A percentile compares a stretch with the other conserved stretches of the same genome.
Evolutionary conservation across 1,140 invertebrate genomes (phyloP).

Genomic region (Stenopsyche tienmushanensis): DNA sequence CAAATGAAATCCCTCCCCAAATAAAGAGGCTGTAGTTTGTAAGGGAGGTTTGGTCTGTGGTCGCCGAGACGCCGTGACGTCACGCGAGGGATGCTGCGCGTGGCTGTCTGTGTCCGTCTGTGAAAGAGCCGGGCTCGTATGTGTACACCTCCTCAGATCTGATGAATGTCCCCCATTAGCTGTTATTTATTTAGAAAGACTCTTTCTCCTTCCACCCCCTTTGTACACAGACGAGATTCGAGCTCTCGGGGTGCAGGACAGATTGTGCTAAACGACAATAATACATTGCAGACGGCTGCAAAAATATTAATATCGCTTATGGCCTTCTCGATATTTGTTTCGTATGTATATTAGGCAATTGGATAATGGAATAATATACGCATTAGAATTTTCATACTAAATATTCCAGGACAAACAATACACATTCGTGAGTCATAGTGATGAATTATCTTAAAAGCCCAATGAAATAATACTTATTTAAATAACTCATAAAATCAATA

Average conservation of each 20-base stretch:
- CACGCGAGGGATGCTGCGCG: not conserved
- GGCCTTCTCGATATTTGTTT: no score
- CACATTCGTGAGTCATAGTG: no score
- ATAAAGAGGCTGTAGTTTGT: not conserved
- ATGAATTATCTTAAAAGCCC: no score
- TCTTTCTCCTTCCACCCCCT: conserved; percentile 28
- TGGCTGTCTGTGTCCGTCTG: not conserved
- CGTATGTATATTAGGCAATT: no score
- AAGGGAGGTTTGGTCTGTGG: not conserved
- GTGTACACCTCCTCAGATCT: conserved; percentile 38
- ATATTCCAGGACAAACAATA: no score
- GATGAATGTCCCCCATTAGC: conserved; percentile 60
- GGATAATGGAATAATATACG: no score
- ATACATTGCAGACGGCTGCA: not conserved
- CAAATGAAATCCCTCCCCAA: not conserved
- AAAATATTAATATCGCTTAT: no score
- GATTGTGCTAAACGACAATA: conserved; percentile 3
- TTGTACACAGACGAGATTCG: conserved; percentile 12
- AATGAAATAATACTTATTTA: no score
- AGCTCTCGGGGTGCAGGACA: not conserved
- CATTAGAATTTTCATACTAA: no score
- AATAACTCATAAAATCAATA: no score
- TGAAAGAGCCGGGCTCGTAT: not conserved
- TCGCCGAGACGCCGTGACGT: conserved; percentile 10
- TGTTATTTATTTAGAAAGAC: conserved; percentile 60